These are phyloP conservation scores for Sisor rabdophorus DNA, from an alignment of 2,113 vertebrate genomes.

Conservation along the genomic window DNA sequence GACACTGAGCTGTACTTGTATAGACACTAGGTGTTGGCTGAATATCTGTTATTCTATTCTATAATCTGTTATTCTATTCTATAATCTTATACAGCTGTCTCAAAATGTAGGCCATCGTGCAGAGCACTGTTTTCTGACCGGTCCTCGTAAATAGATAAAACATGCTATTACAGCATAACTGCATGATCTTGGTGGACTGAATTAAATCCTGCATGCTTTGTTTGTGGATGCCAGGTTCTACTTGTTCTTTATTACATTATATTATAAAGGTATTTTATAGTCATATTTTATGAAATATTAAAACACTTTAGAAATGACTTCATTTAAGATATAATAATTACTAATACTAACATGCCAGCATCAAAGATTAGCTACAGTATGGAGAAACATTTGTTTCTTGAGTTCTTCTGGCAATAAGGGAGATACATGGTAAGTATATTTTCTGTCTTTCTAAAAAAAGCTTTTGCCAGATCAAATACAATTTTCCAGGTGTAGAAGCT, in stretches of 20 bases:
- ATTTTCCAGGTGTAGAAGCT: slow-evolving; percentile 3
- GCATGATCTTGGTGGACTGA: neutral
- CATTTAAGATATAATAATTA: neutral
- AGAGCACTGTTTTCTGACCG: slow-evolving; percentile 17
- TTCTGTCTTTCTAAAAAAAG: neutral
- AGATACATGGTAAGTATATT: neutral
- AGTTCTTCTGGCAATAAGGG: neutral
- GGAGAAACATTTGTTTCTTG: neutral
- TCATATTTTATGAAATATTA: too few species aligned
- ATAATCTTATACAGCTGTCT: slow-evolving; percentile 16
- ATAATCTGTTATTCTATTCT: neutral
- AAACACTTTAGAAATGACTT: too few species aligned
- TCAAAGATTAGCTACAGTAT: neutral
- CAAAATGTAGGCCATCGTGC: slow-evolving; percentile 1
- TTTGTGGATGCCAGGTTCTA: neutral
- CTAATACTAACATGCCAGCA: neutral
- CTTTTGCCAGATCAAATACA: neutral
- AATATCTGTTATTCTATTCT: neutral
- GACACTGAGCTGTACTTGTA: neutral
- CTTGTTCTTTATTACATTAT: neutral
- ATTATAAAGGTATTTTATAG: too few species aligned
- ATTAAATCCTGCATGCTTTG: neutral
- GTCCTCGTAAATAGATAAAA: slow-evolving; percentile 9
- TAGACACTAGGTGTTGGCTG: neutral
- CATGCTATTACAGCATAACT: neutral